phyloP scores from a whole-genome alignment of 2,797 vertebrate genomes.

The Tapirus indicus region DNA sequence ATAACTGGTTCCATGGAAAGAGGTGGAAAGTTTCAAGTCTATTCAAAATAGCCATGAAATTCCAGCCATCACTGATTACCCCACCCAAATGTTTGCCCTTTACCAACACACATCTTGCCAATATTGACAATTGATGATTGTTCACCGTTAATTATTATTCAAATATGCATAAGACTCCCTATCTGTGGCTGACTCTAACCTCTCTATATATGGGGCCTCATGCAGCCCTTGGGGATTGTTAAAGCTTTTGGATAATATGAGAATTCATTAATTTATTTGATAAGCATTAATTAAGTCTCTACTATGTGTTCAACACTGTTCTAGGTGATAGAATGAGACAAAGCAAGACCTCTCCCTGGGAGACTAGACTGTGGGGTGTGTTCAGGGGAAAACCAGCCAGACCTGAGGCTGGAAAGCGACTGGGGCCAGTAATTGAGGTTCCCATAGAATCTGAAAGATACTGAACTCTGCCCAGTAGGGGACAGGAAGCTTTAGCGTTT shows the following conservation, averaged over 20 bases:
- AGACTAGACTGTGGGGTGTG: not conserved
- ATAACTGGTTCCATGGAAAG: not conserved
- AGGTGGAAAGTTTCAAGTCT: not conserved
- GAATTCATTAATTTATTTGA: not conserved
- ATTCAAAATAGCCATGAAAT: not conserved
- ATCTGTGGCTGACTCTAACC: not conserved
- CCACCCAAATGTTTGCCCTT: not conserved
- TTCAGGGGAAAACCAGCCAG: not conserved
- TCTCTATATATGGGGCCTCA: not conserved
- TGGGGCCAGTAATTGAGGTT: not conserved
- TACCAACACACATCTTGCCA: not conserved
- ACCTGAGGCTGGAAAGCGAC: not conserved
- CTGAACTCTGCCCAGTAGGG: not conserved
- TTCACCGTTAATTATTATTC: not conserved
- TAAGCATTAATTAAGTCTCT: not conserved
- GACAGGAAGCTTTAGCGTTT: not conserved
- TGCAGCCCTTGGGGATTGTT: not conserved
- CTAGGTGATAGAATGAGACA: not conserved
- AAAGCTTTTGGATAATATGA: not conserved
- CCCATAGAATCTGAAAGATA: not conserved
- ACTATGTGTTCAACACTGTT: not conserved
- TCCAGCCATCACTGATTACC: not conserved
- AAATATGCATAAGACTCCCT: not conserved
- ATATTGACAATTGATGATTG: not conserved
- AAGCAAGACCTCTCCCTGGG: not conserved